Evolutionary conservation across 2,888 invertebrate genomes (phyloP).

Genomic region (Andricus curvator): DNA sequence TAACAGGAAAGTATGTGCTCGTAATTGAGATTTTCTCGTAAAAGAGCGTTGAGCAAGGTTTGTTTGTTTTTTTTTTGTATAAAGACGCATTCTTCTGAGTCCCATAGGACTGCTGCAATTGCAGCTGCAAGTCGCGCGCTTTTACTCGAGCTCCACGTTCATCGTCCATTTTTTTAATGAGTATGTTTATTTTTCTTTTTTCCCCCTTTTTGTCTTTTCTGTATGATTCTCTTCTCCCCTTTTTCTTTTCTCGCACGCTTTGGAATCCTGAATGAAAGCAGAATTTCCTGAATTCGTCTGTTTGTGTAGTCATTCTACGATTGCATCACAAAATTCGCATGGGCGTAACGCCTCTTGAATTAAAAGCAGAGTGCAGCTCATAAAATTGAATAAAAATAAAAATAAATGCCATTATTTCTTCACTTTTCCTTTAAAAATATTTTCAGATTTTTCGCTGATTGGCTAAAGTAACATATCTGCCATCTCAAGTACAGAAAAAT

Average conservation of each 20-base stretch:
- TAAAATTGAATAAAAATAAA: too few relatives aligned
- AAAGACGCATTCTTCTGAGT: conserved; percentile 1
- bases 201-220: not conserved
- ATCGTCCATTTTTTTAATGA: conserved; percentile 32
- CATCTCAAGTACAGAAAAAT: too few relatives aligned
- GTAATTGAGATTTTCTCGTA: not conserved
- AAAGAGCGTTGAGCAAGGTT: not conserved
- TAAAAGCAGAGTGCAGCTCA: not conserved
- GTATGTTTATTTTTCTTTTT: not conserved
- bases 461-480: too few relatives aligned
- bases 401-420: too few relatives aligned
- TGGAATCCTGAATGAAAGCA: conserved; percentile 14
- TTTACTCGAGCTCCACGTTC: conserved; percentile 12
- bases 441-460: too few relatives aligned
- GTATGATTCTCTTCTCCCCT: conserved; percentile 4
- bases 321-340: not conserved
- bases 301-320: not conserved
- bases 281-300: conserved; percentile 17
- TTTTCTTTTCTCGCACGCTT: conserved; percentile 5
- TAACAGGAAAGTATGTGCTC: not conserved
- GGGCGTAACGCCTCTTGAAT: conserved; percentile 8
- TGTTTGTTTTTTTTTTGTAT: not conserved
- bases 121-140: conserved; percentile 32
- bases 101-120: not conserved
- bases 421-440: too few relatives aligned